Percentiles rank a stretch among this genome's conserved stretches.
Evolutionary conservation across 2,888 invertebrate genomes (phyloP).

Genomic region (Cheilosia pagana): DNA sequence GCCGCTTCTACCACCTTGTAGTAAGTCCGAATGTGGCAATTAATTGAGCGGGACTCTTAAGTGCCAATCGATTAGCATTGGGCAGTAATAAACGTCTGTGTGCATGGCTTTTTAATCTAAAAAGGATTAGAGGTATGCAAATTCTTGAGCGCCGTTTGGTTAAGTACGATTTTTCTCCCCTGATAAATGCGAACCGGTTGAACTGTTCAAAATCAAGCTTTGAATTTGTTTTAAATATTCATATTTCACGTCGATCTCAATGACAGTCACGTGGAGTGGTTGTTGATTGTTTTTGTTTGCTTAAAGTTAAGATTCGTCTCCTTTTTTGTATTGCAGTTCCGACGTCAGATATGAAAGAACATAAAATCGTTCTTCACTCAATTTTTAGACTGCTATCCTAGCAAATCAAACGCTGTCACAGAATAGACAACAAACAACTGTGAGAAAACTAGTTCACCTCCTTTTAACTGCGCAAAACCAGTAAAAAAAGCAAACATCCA

Average conservation of each 20-base stretch:
- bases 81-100: not conserved
- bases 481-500: not conserved
- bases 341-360: too few species aligned
- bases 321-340: too few species aligned
- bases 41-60: not conserved
- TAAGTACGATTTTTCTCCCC: not conserved
- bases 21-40: not conserved
- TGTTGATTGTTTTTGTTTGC: too few species aligned
- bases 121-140: not conserved
- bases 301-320: too few species aligned
- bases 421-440: too few species aligned
- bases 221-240: too few species aligned
- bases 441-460: not conserved
- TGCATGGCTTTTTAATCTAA: not conserved
- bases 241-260: too few species aligned
- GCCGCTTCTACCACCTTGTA: too few species aligned
- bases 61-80: not conserved
- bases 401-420: too few species aligned
- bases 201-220: not conserved
- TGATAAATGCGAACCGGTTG: not conserved
- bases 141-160: not conserved
- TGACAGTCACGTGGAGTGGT: too few species aligned
- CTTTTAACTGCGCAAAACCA: not conserved
- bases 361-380: too few species aligned
- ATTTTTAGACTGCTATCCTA: too few species aligned